These are phyloP conservation scores for Hypsopygia costalis DNA, from an alignment of 2,888 invertebrate genomes.

Conservation along the genomic window DNA sequence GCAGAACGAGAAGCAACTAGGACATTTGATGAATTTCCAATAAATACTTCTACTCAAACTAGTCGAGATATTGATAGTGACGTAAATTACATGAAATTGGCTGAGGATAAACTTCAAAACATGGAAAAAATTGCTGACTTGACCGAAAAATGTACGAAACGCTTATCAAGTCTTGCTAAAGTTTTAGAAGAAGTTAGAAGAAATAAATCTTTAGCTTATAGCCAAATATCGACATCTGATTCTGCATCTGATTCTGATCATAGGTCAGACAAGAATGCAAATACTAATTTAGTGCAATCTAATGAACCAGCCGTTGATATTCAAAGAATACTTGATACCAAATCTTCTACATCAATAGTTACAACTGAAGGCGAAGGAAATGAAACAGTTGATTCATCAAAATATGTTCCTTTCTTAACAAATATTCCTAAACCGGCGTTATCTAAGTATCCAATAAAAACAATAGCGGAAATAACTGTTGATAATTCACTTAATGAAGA, in stretches of 20 bases:
- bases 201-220: conserved; percentile 64
- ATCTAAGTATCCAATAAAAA: conserved; percentile 22
- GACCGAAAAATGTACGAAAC: conserved; percentile 69
- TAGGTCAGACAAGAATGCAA: conserved; percentile 35
- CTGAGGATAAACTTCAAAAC: conserved; percentile 66
- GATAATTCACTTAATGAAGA: conserved; percentile 21
- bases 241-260: conserved; percentile 54
- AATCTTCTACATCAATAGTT: conserved; percentile 19
- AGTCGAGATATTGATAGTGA: conserved; percentile 44
- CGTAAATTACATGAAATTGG: conserved; percentile 55
- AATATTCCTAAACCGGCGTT: conserved; percentile 55
- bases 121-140: conserved; percentile 74
- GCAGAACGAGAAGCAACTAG: background rate
- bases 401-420: conserved; percentile 43
- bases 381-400: conserved; percentile 18
- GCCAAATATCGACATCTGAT: conserved; percentile 58
- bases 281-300: conserved; percentile 14
- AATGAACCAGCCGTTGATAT: conserved; percentile 18
- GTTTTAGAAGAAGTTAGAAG: conserved; percentile 70
- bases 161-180: conserved; percentile 68
- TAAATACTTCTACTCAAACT: conserved; percentile 58
- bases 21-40: conserved; percentile 23
- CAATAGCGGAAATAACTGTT: conserved; percentile 13
- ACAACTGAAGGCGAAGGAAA: conserved; percentile 18
- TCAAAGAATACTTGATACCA: conserved; percentile 18